Evolutionary conservation across 2,797 vertebrate genomes (phyloP), one percentile per base, ranked within the genome.

Genomic region (Loris lydekkerianus): DNA sequence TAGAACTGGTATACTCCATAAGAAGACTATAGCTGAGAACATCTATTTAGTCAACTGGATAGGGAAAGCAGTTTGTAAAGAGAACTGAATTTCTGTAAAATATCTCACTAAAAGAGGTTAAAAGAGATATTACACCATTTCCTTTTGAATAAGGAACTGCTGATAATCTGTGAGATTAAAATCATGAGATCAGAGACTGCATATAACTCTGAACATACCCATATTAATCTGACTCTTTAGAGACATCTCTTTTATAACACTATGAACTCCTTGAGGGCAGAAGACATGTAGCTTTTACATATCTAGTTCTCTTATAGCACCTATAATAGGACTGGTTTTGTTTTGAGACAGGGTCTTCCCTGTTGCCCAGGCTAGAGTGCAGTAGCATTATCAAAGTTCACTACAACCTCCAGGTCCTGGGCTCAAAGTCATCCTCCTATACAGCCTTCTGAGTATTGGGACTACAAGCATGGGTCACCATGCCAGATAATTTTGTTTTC

Each of bases 101-200:
- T 63, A 72, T 67, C 76, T 92, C 73, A 85, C 53, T 75, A 91
- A 92, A 40, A 80, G 72, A 96, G 60, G 70, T 78, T 96, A 93
- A 87, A 37, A 86, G 94, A 95, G 65, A 34, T 72, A 61, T 93
- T 77, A 72, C 17, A 76, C 18, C 65, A 93, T 69, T 95, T 97
- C 91, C 94, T 90, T 94, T 94, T 43, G 83, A 94, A 97, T 87
- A 84, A 94, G 85, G 87, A 97, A 96, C 49, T 86, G 37, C 37
- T 76, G 72, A 82, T 43, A 58, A 92, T 80, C 25, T 29, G 29
- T 43, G 23, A 65, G 31, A 94, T 82, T 53, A 95, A 84, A 75
- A 81, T 84, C 29, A 21, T 56, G 67, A 73, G 20, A 82, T 18
- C 1, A 29, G 46, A 89, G 40, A 46, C 6, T 1, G 2, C 78